Conservation (phyloP, 2,797 vertebrate genomes). For the Podargus strigoides region DNA sequence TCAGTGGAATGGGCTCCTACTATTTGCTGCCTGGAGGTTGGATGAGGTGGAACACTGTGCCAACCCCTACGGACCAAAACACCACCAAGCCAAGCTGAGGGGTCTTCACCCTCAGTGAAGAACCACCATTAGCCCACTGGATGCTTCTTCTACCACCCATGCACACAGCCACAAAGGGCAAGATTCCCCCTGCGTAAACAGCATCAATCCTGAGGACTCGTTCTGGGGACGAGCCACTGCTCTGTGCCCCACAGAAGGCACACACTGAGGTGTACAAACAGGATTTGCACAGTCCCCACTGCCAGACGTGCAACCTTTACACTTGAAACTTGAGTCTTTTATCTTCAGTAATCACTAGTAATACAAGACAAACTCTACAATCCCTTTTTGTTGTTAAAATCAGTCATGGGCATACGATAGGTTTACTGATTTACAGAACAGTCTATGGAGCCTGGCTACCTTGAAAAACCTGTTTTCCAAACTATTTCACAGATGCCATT, state of each 20-base stretch:
- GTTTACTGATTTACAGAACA: conserved; percentile 6
- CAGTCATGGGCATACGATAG: rapidly evolving
- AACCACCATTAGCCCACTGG: background rate
- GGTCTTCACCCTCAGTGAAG: too few species aligned
- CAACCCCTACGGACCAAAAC: rapidly evolving
- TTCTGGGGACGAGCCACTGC: background rate
- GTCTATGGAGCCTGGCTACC: background rate
- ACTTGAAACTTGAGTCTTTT: background rate
- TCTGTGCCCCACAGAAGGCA: rapidly evolving
- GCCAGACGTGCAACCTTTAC: rapidly evolving
- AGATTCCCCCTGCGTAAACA: background rate
- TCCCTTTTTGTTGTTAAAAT: background rate
- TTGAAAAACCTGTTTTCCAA: conserved; percentile 16
- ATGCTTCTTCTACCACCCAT: background rate
- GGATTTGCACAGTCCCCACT: background rate
- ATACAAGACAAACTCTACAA: background rate
- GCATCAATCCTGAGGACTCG: background rate
- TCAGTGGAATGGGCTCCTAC: background rate
- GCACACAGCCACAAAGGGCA: background rate
- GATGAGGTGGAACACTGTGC: rapidly evolving
- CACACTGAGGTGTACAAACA: rapidly evolving
- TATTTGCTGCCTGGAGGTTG: rapidly evolving
- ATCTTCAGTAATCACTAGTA: background rate
- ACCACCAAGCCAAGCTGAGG: too few species aligned
- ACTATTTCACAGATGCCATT: background rate